phyloP scores from a whole-genome alignment of 2,888 invertebrate genomes.

The Pollenia angustigena region DNA sequence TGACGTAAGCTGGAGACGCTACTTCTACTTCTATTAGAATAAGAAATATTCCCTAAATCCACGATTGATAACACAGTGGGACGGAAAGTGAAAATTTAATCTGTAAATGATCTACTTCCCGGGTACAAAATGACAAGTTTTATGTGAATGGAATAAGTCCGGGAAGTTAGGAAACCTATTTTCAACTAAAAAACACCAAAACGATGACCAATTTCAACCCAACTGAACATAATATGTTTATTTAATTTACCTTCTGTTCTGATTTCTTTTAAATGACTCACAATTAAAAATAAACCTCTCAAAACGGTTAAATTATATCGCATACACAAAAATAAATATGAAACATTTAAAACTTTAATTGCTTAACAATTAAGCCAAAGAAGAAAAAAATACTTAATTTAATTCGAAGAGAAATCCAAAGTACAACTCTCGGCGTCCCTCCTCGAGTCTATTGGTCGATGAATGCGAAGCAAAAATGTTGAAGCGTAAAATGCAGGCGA shows the following conservation, averaged over 20 bases:
- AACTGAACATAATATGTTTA: neutral
- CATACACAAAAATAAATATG: conserved; percentile 27
- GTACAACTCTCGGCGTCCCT: neutral
- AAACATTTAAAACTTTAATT: conserved; percentile 56
- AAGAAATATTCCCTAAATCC: too few relatives aligned
- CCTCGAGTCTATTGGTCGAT: neutral
- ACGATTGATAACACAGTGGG: too few relatives aligned
- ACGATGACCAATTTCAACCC: neutral
- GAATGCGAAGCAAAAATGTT: conserved; percentile 15
- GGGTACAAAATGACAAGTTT: too few relatives aligned
- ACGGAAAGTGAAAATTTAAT: too few relatives aligned
- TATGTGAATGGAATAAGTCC: too few relatives aligned
- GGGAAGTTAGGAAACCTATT: too few relatives aligned
- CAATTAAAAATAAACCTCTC: conserved; percentile 34
- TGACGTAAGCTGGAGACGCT: too few relatives aligned
- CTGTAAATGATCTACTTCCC: too few relatives aligned
- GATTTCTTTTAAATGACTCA: conserved; percentile 35
- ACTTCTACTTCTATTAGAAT: too few relatives aligned
- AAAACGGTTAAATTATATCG: conserved; percentile 47
- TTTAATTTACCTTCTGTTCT: neutral
- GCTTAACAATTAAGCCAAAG: conserved; percentile 41
- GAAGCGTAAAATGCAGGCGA: conserved; percentile 20
- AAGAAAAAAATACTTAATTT: conserved; percentile 10
- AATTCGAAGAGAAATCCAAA: conserved; percentile 43
- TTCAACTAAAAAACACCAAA: neutral